These are phyloP conservation scores for Ditula angustiorana DNA, from an alignment of 2,888 invertebrate genomes.

Conservation along the genomic window DNA sequence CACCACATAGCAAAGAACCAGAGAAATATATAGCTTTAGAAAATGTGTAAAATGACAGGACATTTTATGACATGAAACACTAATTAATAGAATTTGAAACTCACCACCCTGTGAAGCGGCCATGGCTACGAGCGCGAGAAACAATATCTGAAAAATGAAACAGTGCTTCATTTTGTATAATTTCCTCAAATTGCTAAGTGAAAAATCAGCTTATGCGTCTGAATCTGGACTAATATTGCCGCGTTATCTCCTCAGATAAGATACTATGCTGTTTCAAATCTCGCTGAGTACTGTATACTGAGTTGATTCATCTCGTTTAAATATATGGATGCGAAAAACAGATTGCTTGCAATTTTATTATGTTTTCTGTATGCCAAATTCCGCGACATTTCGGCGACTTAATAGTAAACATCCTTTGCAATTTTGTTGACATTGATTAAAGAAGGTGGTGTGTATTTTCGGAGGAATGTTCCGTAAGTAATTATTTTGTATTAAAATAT, in stretches of 20 bases:
- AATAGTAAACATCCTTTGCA: background rate
- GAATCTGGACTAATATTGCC: constrained; percentile 13
- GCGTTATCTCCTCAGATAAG: constrained; percentile 29
- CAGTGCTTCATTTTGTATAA: constrained; percentile 44
- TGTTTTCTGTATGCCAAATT: constrained; percentile 3
- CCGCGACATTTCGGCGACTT: background rate
- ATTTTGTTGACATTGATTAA: background rate
- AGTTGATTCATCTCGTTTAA: constrained; percentile 2
- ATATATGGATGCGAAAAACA: constrained; percentile 6
- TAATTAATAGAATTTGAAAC: background rate
- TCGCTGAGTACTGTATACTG: background rate
- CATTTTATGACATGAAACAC: background rate
- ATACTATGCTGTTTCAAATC: constrained; percentile 14
- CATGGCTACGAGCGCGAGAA: constrained; percentile 56
- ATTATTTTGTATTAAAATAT: no score
- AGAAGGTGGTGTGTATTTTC: background rate
- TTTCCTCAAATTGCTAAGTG: background rate
- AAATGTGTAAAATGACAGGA: background rate
- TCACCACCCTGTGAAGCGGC: constrained; percentile 48
- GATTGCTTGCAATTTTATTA: constrained; percentile 20
- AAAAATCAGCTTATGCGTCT: background rate
- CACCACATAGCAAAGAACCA: background rate
- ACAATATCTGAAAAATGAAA: constrained; percentile 54
- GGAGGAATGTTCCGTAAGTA: background rate
- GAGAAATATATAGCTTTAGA: background rate